Evolutionary conservation across 2,113 vertebrate genomes (phyloP), one percentile per base, ranked within the genome.

Genomic region (Charina bottae): DNA sequence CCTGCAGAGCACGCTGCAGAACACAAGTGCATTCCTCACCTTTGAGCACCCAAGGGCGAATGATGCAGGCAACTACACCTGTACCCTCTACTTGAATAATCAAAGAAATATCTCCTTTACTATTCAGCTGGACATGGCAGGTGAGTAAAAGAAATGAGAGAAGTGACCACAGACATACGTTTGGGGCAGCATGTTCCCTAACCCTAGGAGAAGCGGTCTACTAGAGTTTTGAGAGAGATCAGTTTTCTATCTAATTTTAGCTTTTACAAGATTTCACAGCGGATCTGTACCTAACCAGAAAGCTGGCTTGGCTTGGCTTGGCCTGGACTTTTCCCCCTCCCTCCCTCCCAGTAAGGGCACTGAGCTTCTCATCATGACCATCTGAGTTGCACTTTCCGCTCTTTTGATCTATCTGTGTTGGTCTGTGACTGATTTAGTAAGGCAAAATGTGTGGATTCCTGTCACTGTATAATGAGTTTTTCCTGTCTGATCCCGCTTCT

Each of bases 11-110:
- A 87, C 53, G 4, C 37, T 89, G 58, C 72, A 78, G 42, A 90
- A 87, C 56, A 11, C 86, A 59, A 86, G 68, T 7, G 5, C 88
- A 49, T 92, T 88, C 55, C 88, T 92, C 58, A 93, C 92, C 90
- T 90, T 93, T 89, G 68, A 90, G 68, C 24, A 21, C 15, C 13
- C 46, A 21, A 23, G 90, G 83, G 88, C 53, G 6, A 33, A 15
- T 3, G 87, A 91, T 90, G 89, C 87, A 56, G 92, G 91, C n/a
- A 94, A 87, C 89, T 89, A 92, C 37, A 89, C 90, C 33, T 93
- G 90, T 85, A 88, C 28, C 0, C 92, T 93, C 17, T 91, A 83
- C 90, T 83, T 93, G 88, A 92, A 85, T 23, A 26, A 53, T 64
- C 85, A 90, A 86, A 90, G 54, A 84, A 84, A 89, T 55, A 6